These are phyloP conservation scores for Alviniconcha strummeri DNA, from an alignment of 2,888 invertebrate genomes.

Conservation along the genomic window DNA sequence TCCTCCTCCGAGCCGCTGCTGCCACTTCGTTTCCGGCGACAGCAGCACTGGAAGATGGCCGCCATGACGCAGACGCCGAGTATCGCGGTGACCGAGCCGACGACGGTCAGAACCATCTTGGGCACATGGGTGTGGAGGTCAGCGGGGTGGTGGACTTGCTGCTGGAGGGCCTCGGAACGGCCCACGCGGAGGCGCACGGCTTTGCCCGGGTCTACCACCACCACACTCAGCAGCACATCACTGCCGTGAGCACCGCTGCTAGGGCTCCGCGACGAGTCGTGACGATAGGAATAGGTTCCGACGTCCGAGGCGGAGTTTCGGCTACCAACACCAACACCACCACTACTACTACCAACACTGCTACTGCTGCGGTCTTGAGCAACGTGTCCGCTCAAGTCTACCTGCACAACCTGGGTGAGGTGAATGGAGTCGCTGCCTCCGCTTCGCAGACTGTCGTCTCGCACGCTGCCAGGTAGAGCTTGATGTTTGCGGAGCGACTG, in stretches of 20 bases:
- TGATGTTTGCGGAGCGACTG: background rate
- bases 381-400: background rate
- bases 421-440: background rate
- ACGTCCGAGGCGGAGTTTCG: too few relatives aligned
- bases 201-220: too few relatives aligned
- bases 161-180: constrained; percentile 38
- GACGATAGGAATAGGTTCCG: too few relatives aligned
- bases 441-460: too few relatives aligned
- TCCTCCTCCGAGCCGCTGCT: constrained; percentile 31
- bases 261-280: too few relatives aligned
- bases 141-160: constrained; percentile 35
- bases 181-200: background rate
- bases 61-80: constrained; percentile 59
- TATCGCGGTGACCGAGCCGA: constrained; percentile 54
- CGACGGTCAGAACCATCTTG: constrained; percentile 52
- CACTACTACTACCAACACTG: background rate
- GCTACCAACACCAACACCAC: background rate
- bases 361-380: background rate
- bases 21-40: constrained; percentile 49
- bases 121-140: constrained; percentile 31
- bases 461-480: too few relatives aligned
- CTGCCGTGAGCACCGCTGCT: too few relatives aligned
- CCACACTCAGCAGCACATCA: background rate
- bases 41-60: constrained; percentile 66
- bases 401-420: constrained; percentile 3